phyloP scores from a whole-genome alignment of 2,113 vertebrate species.

The Tor tambroides region DNA sequence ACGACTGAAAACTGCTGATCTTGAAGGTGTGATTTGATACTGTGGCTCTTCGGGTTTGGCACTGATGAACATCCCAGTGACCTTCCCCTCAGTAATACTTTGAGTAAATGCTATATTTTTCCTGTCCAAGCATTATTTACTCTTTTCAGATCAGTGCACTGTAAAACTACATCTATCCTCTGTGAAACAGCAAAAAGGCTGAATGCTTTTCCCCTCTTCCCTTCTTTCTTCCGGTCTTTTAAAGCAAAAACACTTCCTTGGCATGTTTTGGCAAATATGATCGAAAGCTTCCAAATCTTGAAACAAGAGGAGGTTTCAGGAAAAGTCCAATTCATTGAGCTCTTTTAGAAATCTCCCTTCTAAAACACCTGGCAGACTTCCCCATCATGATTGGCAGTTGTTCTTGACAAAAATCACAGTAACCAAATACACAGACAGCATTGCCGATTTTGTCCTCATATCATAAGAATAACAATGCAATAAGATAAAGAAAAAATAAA shows the following conservation, averaged over 20 bases:
- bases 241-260: neutral
- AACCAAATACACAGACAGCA: slow-evolving; percentile 69
- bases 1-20: slow-evolving; percentile 58
- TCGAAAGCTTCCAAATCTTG: slow-evolving; percentile 58
- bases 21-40: slow-evolving; percentile 19
- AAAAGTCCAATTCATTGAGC: neutral
- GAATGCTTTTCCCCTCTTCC: neutral
- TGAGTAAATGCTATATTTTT: neutral
- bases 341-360: neutral
- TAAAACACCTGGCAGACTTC: slow-evolving; percentile 35
- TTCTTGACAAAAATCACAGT: slow-evolving; percentile 73
- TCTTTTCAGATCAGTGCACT: neutral
- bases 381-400: slow-evolving; percentile 72
- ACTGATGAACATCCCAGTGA: neutral
- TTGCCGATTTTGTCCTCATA: slow-evolving; percentile 63
- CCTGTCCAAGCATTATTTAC: neutral
- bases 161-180: neutral
- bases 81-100: slow-evolving; percentile 11
- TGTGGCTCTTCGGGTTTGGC: slow-evolving; percentile 5
- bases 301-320: slow-evolving; percentile 61
- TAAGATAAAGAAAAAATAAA: slow-evolving; percentile 58
- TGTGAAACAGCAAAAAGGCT: neutral
- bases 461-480: slow-evolving; percentile 52
- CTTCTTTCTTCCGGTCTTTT: neutral
- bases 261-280: neutral